Percentiles rank a stretch among this genome's conserved stretches.
These are phyloP conservation scores for Zonitis immaculata DNA, from an alignment of 2,888 invertebrate species.

Conservation along the genomic window DNA sequence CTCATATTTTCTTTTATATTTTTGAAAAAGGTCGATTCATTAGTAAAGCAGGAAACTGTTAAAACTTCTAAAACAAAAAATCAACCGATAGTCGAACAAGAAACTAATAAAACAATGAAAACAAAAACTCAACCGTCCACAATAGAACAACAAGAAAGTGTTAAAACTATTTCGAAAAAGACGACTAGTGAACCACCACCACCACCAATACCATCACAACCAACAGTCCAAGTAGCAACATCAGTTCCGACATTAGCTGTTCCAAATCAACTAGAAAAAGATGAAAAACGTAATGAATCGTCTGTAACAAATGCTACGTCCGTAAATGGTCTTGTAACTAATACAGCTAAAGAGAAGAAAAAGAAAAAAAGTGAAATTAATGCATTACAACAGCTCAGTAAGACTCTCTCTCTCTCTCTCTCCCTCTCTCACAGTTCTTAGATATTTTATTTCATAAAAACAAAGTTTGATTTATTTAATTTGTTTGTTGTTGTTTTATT, in stretches of 20 bases:
- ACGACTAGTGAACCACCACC: constrained; percentile 4
- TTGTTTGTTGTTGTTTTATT: not conserved
- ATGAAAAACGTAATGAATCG: constrained; percentile 13
- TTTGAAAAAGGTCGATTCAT: constrained; percentile 19
- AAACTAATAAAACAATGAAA: constrained; percentile 25
- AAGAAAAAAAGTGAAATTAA: constrained; percentile 58
- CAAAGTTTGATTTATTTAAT: too few relatives aligned
- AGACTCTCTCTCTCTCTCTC: constrained; percentile 31
- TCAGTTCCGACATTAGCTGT: not conserved
- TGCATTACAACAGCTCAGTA: constrained; percentile 54
- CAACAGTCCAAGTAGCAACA: not conserved
- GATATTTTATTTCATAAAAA: not conserved
- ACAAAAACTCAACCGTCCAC: constrained; percentile 28
- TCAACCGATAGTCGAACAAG: not conserved
- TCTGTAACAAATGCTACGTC: constrained; percentile 13
- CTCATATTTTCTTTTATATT: too few relatives aligned
- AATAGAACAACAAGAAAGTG: constrained; percentile 26
- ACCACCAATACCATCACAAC: not conserved
- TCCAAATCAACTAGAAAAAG: not conserved
- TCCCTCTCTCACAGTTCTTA: too few relatives aligned
- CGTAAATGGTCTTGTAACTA: constrained; percentile 19
- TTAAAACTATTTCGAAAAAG: constrained; percentile 7
- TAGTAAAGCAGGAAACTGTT: not conserved
- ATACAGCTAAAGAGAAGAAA: constrained; percentile 47
- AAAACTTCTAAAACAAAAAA: constrained; percentile 32